Evolutionary conservation across 1,140 invertebrate species (phyloP).

Genomic region (Psilanteris sp.): DNA sequence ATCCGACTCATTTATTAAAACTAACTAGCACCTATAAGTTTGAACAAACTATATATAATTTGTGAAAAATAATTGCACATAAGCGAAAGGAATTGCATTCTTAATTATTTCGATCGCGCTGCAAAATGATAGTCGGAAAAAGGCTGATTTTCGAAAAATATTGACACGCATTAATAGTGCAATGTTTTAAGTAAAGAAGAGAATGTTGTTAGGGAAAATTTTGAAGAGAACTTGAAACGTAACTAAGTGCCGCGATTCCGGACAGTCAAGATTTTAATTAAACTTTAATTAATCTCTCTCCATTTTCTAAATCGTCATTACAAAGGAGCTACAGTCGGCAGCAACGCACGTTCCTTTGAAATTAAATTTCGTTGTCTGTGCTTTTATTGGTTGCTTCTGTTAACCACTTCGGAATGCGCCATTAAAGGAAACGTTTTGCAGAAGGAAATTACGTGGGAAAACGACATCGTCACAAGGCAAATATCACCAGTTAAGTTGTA

Average conservation of each 20-base stretch:
- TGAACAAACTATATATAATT: not conserved
- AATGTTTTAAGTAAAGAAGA: slow-evolving; percentile 38
- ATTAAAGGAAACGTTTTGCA: slow-evolving; percentile 63
- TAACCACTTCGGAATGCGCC: slow-evolving; percentile 62
- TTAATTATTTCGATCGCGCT: slow-evolving; percentile 4
- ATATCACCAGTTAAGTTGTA: slow-evolving; percentile 57
- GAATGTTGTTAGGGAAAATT: slow-evolving; percentile 56
- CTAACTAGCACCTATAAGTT: too few relatives aligned
- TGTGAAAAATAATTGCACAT: not conserved
- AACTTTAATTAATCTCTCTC: slow-evolving; percentile 65
- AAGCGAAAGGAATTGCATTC: too few relatives aligned
- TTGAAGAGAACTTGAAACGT: slow-evolving; percentile 48
- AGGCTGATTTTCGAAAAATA: slow-evolving; percentile 21
- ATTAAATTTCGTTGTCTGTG: slow-evolving; percentile 64
- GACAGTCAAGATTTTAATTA: slow-evolving; percentile 67
- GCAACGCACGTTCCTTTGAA: slow-evolving; percentile 56
- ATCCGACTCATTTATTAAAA: too few relatives aligned
- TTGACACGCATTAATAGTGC: slow-evolving; percentile 24
- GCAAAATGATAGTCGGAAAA: slow-evolving; percentile 14
- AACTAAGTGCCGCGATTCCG: slow-evolving; percentile 59
- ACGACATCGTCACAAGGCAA: slow-evolving; percentile 57
- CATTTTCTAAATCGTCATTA: slow-evolving; percentile 63
- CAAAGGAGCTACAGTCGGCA: slow-evolving; percentile 56
- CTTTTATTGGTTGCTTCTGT: slow-evolving; percentile 64
- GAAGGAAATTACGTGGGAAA: slow-evolving; percentile 64